Conservation (phyloP, 1,140 invertebrate species). For the Lucilia cuprina region DNA sequence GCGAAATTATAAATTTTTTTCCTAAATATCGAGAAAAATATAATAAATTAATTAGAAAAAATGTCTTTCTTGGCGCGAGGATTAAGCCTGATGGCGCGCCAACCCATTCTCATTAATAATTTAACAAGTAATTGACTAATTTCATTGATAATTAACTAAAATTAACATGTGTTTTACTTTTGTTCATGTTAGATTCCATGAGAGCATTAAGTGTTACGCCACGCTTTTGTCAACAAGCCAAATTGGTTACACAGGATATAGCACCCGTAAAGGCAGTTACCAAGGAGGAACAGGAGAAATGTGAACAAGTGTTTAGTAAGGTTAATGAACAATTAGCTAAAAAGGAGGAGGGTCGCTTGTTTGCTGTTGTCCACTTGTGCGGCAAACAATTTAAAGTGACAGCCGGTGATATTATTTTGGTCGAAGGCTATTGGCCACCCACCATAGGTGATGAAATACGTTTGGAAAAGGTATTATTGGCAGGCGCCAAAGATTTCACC, state of each 20-base stretch:
- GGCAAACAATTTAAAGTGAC: slow-evolving; percentile 91
- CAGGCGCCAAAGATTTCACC: slow-evolving; percentile 86
- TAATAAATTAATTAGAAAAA: slow-evolving; percentile 5
- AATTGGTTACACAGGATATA: slow-evolving; percentile 39
- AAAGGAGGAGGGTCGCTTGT: slow-evolving; percentile 74
- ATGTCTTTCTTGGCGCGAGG: slow-evolving; percentile 36
- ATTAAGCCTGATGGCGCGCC: slow-evolving; percentile 24
- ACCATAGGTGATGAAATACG: slow-evolving; percentile 81
- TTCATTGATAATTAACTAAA: background rate
- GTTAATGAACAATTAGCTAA: slow-evolving; percentile 69
- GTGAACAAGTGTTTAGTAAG: slow-evolving; percentile 63
- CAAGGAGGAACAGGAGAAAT: slow-evolving; percentile 46
- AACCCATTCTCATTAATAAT: slow-evolving; percentile 24
- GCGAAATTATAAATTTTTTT: background rate
- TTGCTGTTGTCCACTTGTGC: slow-evolving; percentile 83
- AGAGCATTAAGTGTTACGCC: slow-evolving; percentile 50
- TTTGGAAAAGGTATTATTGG: slow-evolving; percentile 85
- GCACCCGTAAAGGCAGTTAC: slow-evolving; percentile 25
- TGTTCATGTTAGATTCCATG: slow-evolving; percentile 44
- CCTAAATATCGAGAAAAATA: background rate
- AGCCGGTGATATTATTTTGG: slow-evolving; percentile 82
- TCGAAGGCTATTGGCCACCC: slow-evolving; percentile 86
- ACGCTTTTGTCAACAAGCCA: slow-evolving; percentile 48
- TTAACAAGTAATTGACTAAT: slow-evolving; percentile 36
- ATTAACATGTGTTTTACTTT: background rate